Conservation (phyloP, 2,113 vertebrate genomes). For the Zosterops borbonicus region DNA sequence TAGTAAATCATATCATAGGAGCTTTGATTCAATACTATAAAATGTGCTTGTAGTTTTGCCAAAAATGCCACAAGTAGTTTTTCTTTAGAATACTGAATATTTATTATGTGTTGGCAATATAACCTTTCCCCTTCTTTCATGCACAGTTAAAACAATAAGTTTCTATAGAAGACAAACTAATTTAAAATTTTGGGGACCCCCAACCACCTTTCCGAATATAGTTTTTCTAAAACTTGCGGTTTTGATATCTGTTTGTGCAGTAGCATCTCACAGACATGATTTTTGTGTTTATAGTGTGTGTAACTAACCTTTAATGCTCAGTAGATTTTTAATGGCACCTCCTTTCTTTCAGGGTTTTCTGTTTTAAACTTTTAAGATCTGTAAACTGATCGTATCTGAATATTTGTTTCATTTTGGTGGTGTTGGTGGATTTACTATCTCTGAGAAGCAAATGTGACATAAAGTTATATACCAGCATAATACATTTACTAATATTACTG, state of each 20-base stretch:
- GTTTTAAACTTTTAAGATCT: not conserved
- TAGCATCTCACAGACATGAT: not conserved
- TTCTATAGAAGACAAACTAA: not conserved
- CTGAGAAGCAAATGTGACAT: slow-evolving; percentile 52
- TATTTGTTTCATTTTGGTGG: slow-evolving; percentile 64
- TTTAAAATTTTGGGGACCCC: not conserved
- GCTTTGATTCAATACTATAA: not conserved
- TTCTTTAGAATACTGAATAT: not conserved
- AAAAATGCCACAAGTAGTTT: not conserved
- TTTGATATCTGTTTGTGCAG: not conserved
- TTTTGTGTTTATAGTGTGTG: not conserved
- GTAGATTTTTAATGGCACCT: not conserved
- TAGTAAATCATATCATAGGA: not conserved
- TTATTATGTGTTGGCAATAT: not conserved
- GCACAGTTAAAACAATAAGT: not conserved
- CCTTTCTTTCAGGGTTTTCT: not conserved
- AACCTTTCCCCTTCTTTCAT: not conserved
- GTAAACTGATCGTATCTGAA: slow-evolving; percentile 35
- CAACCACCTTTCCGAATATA: not conserved
- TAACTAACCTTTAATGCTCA: not conserved
- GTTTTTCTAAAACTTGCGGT: not conserved
- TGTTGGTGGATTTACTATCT: slow-evolving; percentile 70
- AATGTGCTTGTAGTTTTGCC: not conserved
- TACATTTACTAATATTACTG: slow-evolving; percentile 19
- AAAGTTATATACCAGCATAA: not conserved